Base-by-base conservation (phyloP, 2,888 invertebrate species). In the Scaeva pyrastri region DNA sequence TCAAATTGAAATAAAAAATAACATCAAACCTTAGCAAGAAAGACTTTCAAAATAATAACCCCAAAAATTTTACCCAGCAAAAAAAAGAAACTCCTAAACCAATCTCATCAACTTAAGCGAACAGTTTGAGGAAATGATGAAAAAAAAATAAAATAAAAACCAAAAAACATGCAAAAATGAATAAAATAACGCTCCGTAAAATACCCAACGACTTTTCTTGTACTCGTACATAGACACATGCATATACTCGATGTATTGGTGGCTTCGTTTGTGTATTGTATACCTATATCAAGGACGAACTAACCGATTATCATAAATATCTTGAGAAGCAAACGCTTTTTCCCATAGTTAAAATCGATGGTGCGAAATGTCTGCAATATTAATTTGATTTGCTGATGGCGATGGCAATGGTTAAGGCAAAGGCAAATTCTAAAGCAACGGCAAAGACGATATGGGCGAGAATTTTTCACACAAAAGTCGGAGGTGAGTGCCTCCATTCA, bases 301-400 rank as follows among this genome's bases (percentile, higher is more conserved):
- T 48, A 74, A 50, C 64, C 86, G 86, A 86, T 82, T 86, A 86
- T 74, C 86, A 82, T 86, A 86, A 81, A 81, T 86, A 82, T 71
- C 50, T 66, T 52, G 14, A 68, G 14, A 68, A 48, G 72, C 45
- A 66, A 74, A 73, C 36, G 70, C 64, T 39, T 81, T 73, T 86
- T 82, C 82, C 82, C 82, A 86, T 78, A 86, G 77, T 86, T 82
- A 86, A 86, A 86, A 78, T 86, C 86, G 86, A 86, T 86, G 86
- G 86, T 82, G 82, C 86, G 82, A 86, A 86, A 82, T 77, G 86
- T 86, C 86, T 86, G 82, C 56, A 74, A 86, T 82, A 86, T 86
- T 86, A 86, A 86, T 86, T 86, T 86, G 86, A 86, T 86, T 86
- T 86, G 86, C 77, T 82, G 68, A 68, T 39, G 74, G 66, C 36